phyloP scores from a whole-genome alignment of 2,797 vertebrate species.

The Alosa sapidissima region DNA sequence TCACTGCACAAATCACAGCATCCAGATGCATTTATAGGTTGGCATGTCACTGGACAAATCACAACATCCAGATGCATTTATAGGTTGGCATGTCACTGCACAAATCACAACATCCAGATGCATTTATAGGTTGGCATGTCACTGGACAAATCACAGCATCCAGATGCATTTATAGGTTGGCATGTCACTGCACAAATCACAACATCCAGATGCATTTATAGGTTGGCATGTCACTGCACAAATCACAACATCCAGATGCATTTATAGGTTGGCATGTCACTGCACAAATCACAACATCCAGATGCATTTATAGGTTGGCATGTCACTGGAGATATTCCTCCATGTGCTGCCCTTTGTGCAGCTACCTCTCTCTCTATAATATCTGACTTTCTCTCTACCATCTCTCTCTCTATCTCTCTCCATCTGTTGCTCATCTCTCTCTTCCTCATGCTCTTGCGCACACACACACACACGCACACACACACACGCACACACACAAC shows the following conservation, averaged over 20 bases:
- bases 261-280: not conserved
- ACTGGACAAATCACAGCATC: conserved; percentile 50
- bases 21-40: conserved; percentile 39
- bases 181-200: conserved; percentile 42
- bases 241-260: conserved; percentile 52
- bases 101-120: conserved; percentile 52
- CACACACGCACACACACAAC: not conserved
- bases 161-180: conserved; percentile 32
- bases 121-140: not conserved
- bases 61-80: conserved; percentile 48
- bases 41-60: conserved; percentile 40
- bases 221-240: conserved; percentile 33
- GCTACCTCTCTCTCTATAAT: not conserved
- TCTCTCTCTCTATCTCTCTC: not conserved
- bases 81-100: conserved; percentile 25
- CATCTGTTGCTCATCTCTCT: not conserved
- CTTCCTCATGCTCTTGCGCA: not conserved
- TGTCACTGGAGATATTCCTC: not conserved
- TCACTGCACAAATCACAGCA: conserved; percentile 48
- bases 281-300: conserved; percentile 51
- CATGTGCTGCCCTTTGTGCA: not conserved
- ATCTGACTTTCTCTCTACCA: too few species aligned
- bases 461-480: too few species aligned
- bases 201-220: conserved; percentile 46
- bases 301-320: conserved; percentile 24